Evolutionary conservation across 2,797 vertebrate species (phyloP), one percentile per base, ranked within the genome.

Genomic region (Pantherophis vulpinus): DNA sequence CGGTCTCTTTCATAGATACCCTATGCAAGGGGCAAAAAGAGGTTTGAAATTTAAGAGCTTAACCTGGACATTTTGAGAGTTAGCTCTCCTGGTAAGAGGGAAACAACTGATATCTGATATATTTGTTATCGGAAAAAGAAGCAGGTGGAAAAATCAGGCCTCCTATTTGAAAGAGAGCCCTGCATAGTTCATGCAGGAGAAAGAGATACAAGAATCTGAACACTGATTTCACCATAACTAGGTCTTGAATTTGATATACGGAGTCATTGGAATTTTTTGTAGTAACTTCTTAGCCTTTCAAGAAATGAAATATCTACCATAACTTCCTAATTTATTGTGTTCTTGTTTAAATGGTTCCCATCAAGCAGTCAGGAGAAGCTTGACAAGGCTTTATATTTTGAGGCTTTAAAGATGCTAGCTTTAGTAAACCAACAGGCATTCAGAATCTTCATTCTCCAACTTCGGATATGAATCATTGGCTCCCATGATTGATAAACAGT

Each of bases 41-140:
- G 2, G 0, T 37, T 0, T 0, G 55, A 88, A 27, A 66, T 25
- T 56, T 54, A 9, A 70, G 51, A 61, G 1, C 13, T 92, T 66
- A 47, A 47, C 51, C 18, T 63, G 18, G 83, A 51, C 63, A 37
- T 37, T 37, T 37, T 74, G n/a, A 74, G 32, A 83, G 74, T 83
- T 83, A 83, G 74, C 37, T 83, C 9, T 83, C 20, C 20, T 25
- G 18, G 20, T 83, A 11, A 83, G 20, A 83, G 37, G 74, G 25
- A 37, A 83, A 83, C 18, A 42, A 47, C 0, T 2, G 70, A n/a
- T 66, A 66, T n/a, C 63, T 66, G 61, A 37, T 74, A 18, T 74
- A 74, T 37, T 32, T 79, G 32, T 79, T 83, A 47, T 83, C 37
- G 1, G 37, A 83, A 83, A 7, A 79, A 79, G 70, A 23, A 32